Evolutionary conservation across 2,113 vertebrate species (phyloP), one percentile per base, ranked within the genome.

Genomic region (Rhinoderma darwinii): DNA sequence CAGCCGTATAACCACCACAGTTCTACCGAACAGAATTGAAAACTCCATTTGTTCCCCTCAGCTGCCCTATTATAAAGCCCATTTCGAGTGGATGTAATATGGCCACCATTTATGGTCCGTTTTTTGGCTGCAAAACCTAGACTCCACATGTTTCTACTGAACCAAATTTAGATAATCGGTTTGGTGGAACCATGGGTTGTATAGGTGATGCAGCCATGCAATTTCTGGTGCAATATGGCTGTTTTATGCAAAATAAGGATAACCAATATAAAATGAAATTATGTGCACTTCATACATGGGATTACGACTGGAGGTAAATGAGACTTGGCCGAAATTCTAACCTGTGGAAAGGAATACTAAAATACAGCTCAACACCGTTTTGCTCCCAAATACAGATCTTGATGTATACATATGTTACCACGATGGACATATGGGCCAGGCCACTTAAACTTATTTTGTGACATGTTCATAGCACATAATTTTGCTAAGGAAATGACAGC

Each of bases 401-500:
- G 39, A 20, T n/a, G 3, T n/a, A 14, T 43, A 74, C 2, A 43
- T 74, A 43, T n/a, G 8, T 43, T 25, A 12, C 37, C 41, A 41
- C 7, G 18, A 2, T 43, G 70, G 70, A 43, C 39, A 43, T 37
- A 1, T 41, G 41, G 73, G 22, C 37, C 8, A 39, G 68, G 20
- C 35, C 8, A 47, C 74, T 30, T 20, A 0, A 30, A 20, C 43
- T 50, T 50, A 30, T 37, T 51, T 72, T 73, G 2, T 30, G 37
- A 41, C 17, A 80, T 44, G 12, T 59, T 82, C 66, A 35, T 82
- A 22, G 51, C 15, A 47, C 76, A 37, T 78, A 79, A 37, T 61
- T 72, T 12, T 68, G 39, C 78, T 87, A 87, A 87, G 86, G 86
- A 87, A 87, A 82, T 87, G 79, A 82, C 86, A 87, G n/a, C 39